phyloP scores from a whole-genome alignment of 2,888 invertebrate genomes.

The Oasisia sp. region DNA sequence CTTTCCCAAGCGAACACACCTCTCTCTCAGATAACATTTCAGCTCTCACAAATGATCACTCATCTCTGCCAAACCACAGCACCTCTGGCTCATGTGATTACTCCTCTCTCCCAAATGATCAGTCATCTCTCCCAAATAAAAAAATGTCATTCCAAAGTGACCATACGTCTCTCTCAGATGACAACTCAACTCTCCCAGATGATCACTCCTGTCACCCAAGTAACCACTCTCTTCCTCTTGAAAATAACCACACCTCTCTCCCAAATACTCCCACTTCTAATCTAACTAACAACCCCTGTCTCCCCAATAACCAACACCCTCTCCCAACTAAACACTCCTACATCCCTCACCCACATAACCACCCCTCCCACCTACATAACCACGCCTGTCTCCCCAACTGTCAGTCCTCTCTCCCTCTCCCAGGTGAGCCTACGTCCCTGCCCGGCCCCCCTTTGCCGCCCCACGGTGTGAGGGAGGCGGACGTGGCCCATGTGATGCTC shows the following conservation, averaged over 20 bases:
- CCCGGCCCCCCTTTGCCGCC: neutral
- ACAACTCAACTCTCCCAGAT: neutral
- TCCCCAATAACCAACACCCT: too few relatives aligned
- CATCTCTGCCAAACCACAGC: neutral
- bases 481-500: conserved; percentile 45
- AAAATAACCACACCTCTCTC: neutral
- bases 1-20: neutral
- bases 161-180: neutral
- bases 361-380: too few relatives aligned
- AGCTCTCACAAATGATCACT: neutral
- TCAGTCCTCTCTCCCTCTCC: neutral
- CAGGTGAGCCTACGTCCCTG: neutral
- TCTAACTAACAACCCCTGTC: neutral
- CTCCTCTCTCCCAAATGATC: neutral
- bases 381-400: neutral
- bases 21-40: neutral
- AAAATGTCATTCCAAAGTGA: neutral
- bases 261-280: neutral
- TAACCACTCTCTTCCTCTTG: neutral
- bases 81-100: neutral
- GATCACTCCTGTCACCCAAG: neutral
- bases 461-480: conserved; percentile 27
- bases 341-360: too few relatives aligned
- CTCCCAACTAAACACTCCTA: too few relatives aligned
- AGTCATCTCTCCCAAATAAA: neutral